Evolutionary conservation across 2,888 invertebrate species (phyloP).

Genomic region (Xestia ashworthii): DNA sequence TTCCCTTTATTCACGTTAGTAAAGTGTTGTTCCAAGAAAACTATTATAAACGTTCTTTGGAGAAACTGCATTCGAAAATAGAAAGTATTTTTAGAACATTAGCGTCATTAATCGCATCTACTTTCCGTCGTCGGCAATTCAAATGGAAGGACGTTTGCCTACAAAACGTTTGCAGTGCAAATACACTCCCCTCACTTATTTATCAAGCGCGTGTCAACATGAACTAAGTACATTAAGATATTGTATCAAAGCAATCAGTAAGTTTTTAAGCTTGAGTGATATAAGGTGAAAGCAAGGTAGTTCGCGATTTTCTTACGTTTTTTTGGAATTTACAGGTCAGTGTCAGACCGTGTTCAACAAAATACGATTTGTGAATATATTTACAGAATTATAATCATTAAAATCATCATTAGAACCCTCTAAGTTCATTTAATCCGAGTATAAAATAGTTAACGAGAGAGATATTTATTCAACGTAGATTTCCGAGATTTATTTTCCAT

Average conservation of each 20-base stretch:
- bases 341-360: too few relatives aligned
- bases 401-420: too few relatives aligned
- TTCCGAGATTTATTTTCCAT: background rate
- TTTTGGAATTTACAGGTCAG: too few relatives aligned
- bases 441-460: too few relatives aligned
- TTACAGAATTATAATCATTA: too few relatives aligned
- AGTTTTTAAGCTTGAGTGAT: slow-evolving; percentile 5
- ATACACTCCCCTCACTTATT: slow-evolving; percentile 13
- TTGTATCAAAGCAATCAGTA: slow-evolving; percentile 26
- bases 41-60: background rate
- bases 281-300: background rate
- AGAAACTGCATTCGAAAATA: background rate
- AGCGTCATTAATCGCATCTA: slow-evolving; percentile 1
- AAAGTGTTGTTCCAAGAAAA: slow-evolving; percentile 21
- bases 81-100: background rate
- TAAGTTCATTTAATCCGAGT: too few relatives aligned
- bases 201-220: slow-evolving; percentile 5
- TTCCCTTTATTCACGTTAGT: slow-evolving; percentile 3
- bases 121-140: slow-evolving; percentile 1
- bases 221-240: slow-evolving; percentile 9
- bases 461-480: background rate
- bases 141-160: background rate
- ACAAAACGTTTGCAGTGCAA: slow-evolving; percentile 8
- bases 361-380: too few relatives aligned
- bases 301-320: too few relatives aligned